Evolutionary conservation across 2,888 invertebrate genomes (phyloP), one percentile per base, ranked within the genome.

Genomic region (Fragum fragum): DNA sequence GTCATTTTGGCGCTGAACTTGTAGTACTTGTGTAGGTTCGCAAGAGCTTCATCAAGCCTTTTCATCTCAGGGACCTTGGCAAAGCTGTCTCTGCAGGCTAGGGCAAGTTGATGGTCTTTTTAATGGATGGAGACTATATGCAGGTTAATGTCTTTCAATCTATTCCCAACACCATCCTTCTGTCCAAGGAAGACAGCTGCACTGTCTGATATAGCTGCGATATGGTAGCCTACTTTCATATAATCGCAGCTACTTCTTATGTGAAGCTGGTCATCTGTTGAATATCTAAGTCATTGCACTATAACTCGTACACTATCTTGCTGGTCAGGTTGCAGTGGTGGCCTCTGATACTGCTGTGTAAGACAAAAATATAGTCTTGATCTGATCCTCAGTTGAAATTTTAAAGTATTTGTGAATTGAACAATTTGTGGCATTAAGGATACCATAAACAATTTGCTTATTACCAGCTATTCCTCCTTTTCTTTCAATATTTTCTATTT

Each of bases 291-390:
- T 61, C 57, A n/a, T n/a, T n/a, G 0, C 63, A n/a, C 1, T 69
- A 39, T 3, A 81, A 3, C 55, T 85, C 68, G 0, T 23, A 36
- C 1, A 32, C 23, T 2, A 85, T 76, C 16, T 21, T 59, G 36
- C 73, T 32, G 1, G 71, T 70, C 0, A 81, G 32, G 26, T 42
- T 76, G 66, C 36, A 84, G 73, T 69, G 85, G 86, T 36, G 88
- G 86, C 55, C 88, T 86, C 16, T 81, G 87, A 53, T 87, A 84
- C 32, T 87, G 87, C 36, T 77, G 70, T 26, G 79, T 73, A 5
- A n/a, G 47, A 47, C 2, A 47, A 16, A 47, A 47, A 47, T n/a
- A 16, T 9, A n/a, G 47, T 47, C 47, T 47, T 16, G n/a, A n/a
- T n/a, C n/a, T n/a, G n/a, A n/a, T n/a, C n/a, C n/a, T n/a, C n/a